A percentile compares a stretch with the other conserved stretches of the same genome.
These are phyloP conservation scores for Channallabes apus DNA, from an alignment of 2,797 vertebrate species.

Conservation along the genomic window DNA sequence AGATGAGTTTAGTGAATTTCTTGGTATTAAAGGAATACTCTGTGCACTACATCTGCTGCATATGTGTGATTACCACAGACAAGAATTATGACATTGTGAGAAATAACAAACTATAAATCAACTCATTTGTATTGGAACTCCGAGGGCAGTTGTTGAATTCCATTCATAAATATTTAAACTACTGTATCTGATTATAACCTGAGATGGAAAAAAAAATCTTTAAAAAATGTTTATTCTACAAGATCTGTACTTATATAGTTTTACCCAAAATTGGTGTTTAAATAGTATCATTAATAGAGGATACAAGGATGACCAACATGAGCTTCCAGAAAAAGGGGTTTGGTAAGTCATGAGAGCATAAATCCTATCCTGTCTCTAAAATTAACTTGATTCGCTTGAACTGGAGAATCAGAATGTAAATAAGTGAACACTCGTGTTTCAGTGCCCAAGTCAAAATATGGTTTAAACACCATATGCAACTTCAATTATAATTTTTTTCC, in stretches of 20 bases:
- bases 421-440: too few relatives aligned
- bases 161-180: not conserved
- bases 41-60: not conserved
- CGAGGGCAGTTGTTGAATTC: not conserved
- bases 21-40: constrained; percentile 8
- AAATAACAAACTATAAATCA: not conserved
- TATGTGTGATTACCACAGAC: not conserved
- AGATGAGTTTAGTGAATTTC: constrained; percentile 5
- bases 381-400: not conserved
- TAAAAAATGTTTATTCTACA: not conserved
- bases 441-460: not conserved
- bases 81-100: not conserved
- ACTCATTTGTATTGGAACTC: not conserved
- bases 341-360: not conserved
- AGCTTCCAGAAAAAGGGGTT: not conserved
- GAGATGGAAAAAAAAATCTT: not conserved
- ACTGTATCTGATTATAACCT: not conserved
- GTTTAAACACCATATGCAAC: not conserved
- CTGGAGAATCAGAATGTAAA: too few relatives aligned
- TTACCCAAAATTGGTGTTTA: not conserved
- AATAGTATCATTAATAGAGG: not conserved
- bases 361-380: not conserved
- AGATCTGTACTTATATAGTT: not conserved
- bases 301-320: not conserved
- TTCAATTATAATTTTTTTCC: not conserved